Evolutionary conservation across 2,888 invertebrate genomes (phyloP), one percentile per base, ranked within the genome.

Genomic region (Colletes collaris): DNA sequence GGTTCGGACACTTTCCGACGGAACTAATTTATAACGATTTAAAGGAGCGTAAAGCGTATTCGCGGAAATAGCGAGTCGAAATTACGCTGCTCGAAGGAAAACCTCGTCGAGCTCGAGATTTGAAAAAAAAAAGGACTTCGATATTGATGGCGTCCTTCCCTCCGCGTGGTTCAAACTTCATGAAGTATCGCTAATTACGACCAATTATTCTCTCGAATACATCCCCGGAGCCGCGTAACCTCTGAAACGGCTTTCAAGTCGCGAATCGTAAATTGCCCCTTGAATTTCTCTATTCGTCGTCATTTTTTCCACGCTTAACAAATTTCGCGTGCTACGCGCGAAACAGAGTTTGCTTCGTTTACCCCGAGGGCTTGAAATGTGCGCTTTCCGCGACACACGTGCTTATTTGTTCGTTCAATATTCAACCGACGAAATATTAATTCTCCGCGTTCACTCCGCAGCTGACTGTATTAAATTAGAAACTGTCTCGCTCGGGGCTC

Each of bases 71-170:
- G 11, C 13, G 44, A 19, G 44, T 37, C 11, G 49, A 50, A 67
- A 67, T 60, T 44, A 52, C 44, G 35, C 19, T 5, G 44, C n/a
- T 2, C 37, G 10, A 11, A 27, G 55, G 53, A 53, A 60, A 55
- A 40, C 49, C 2, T 13, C 10, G 10, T 2, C 10, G 3, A 7
- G n/a, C n/a, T 40, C 0, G 11, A 11, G 49, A 49, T 67, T 16
- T 46, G 46, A 63, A 75, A 63, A 74, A 63, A 74, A 10, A 75
- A 63, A 74, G 7, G 4, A 37, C 10, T 19, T 60, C 8, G 44
- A 53, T 68, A 77, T 74, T 56, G 60, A 69, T n/a, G 46, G 0
- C 10, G 37, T 55, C 40, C 19, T 53, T 37, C 16, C n/a, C 13
- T 10, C 56, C 44, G 7, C 27, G 27, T 2, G 27, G 27, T 27